phyloP scores from a whole-genome alignment of 2,797 vertebrate genomes.

The Octomys mimax region DNA sequence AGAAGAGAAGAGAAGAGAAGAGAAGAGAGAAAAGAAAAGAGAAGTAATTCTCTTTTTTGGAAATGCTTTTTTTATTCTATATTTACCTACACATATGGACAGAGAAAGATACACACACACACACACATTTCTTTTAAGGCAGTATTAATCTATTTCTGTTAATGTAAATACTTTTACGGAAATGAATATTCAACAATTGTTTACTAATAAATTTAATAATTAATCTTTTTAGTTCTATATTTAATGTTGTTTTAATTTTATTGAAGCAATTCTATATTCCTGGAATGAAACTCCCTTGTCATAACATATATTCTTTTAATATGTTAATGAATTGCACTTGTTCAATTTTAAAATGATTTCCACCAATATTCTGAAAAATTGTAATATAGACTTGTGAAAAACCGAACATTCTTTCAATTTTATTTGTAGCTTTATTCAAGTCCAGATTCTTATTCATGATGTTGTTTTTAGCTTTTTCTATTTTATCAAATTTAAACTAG shows the following conservation, averaged over 20 bases:
- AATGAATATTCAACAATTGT: no score
- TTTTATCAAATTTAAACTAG: neutral
- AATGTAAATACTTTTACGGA: no score
- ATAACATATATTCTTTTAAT: neutral
- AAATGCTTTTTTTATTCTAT: no score
- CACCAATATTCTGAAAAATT: neutral
- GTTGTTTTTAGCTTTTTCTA: neutral
- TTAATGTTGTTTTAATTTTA: neutral
- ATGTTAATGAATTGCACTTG: neutral
- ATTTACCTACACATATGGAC: no score
- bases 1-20: no score
- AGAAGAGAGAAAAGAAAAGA: no score
- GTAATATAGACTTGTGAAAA: neutral
- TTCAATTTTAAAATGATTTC: constrained; percentile 13
- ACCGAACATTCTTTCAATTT: neutral
- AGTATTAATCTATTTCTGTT: no score
- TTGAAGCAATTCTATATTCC: neutral
- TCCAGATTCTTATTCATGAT: neutral
- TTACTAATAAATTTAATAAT: no score
- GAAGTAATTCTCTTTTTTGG: no score
- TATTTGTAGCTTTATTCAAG: constrained; percentile 22
- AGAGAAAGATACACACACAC: no score
- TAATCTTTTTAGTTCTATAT: no score
- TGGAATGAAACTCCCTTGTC: neutral
- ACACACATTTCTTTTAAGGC: no score